These are phyloP conservation scores for Meandrina meandrites DNA, from an alignment of 92 coral and sea anemone species.

Conservation along the genomic window DNA sequence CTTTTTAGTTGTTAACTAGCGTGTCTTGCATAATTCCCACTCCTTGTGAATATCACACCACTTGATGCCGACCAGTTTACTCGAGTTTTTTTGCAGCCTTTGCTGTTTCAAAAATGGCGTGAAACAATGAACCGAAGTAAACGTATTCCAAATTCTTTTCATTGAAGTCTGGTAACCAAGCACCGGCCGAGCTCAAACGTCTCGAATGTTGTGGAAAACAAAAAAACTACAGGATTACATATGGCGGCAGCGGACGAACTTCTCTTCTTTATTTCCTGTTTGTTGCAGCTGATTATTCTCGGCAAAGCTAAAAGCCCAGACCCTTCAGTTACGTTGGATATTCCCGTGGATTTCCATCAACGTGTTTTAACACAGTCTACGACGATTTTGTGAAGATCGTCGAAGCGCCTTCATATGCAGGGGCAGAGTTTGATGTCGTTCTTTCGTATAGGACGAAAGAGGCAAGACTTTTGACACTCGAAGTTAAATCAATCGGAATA, in stretches of 20 bases:
- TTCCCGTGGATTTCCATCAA: conserved; percentile 42
- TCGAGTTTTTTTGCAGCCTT: not conserved
- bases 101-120: not conserved
- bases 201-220: conserved; percentile 20
- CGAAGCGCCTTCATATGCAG: conserved; percentile 54
- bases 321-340: conserved; percentile 21
- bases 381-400: conserved; percentile 69
- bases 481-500: conserved; percentile 67
- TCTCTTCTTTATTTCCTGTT: conserved; percentile 22
- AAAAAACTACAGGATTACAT: not conserved
- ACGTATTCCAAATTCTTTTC: conserved; percentile 32
- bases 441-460: conserved; percentile 65
- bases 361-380: conserved; percentile 36
- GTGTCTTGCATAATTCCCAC: too few relatives aligned
- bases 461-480: conserved; percentile 66
- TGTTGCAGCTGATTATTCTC: conserved; percentile 9
- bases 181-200: not conserved
- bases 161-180: conserved; percentile 41
- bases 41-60: too few relatives aligned
- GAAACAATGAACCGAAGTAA: not conserved
- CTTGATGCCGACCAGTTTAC: too few relatives aligned
- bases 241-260: conserved; percentile 13
- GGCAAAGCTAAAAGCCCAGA: conserved; percentile 14
- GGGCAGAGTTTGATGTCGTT: conserved; percentile 49
- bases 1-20: too few relatives aligned